Conservation (phyloP, 2,888 invertebrate species). For the Perizoma flavofasciatum region DNA sequence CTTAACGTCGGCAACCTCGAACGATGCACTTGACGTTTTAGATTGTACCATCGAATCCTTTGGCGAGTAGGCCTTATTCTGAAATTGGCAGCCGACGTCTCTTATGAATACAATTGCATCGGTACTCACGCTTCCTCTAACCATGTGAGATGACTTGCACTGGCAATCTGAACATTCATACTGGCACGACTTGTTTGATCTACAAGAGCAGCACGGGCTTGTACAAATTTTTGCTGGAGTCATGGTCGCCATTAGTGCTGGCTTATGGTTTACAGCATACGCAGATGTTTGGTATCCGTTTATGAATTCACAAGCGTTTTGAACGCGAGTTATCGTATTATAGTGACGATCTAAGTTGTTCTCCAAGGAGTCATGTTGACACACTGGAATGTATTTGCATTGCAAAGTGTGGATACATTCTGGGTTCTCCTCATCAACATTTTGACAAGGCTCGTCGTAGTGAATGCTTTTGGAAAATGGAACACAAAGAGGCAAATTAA, state of each 20-base stretch:
- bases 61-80: constrained; percentile 49
- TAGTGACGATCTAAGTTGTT: constrained; percentile 49
- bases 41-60: constrained; percentile 48
- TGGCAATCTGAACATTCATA: constrained; percentile 51
- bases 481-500: constrained; percentile 72
- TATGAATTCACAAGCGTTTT: constrained; percentile 52
- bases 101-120: constrained; percentile 68
- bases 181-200: constrained; percentile 68
- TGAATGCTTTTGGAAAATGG: constrained; percentile 61
- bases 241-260: constrained; percentile 40
- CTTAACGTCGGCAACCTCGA: constrained; percentile 51
- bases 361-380: constrained; percentile 50
- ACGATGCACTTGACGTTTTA: constrained; percentile 57
- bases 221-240: constrained; percentile 46
- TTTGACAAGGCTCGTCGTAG: constrained; percentile 55
- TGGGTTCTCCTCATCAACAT: constrained; percentile 45
- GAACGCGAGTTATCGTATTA: constrained; percentile 45
- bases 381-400: constrained; percentile 52
- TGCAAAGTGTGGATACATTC: constrained; percentile 49
- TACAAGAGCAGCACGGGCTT: constrained; percentile 44
- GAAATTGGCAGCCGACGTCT: constrained; percentile 75
- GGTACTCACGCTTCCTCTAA: constrained; percentile 42
- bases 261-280: constrained; percentile 49
- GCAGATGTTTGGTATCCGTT: constrained; percentile 45
- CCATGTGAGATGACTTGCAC: constrained; percentile 27